Evolutionary conservation across 2,797 vertebrate species (phyloP), one percentile per base, ranked within the genome.

Genomic region (Manis crassicaudata): DNA sequence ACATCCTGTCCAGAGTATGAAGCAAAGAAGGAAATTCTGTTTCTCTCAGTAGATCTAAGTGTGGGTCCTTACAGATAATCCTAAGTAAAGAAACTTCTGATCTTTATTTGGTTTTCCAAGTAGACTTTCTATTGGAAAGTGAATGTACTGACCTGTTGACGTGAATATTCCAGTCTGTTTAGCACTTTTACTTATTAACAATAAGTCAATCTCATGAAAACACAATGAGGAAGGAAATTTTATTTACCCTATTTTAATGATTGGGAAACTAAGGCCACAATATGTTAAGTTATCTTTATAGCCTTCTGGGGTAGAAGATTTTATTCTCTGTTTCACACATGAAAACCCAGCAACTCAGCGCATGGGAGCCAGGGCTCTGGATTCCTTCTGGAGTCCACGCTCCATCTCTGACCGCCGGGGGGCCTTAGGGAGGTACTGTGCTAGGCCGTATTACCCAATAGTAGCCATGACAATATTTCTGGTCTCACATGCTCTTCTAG

Each of bases 201-300:
- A 2, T 62, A 75, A 73, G 21, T 88, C n/a, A 73, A 25, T 75
- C 21, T 91, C n/a, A n/a, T 67, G 35, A 58, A 25, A 50, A 63
- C 23, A 20, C 12, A 58, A 72, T 70, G 62, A 88, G 43, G 13
- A 21, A 62, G 72, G 5, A 18, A 87, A 10, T 52, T 56, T 50
- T 73, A 32, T 63, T 73, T 80, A 86, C 3, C 25, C 40, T n/a
- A 60, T 81, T 90, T 96, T 94, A 46, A 81, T 84, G 65, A 35
- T 46, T 23, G 63, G 5, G 37, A 75, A 96, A 84, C 16, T 21
- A 79, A 90, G 6, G 18, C 7, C 17, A 27, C 1, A 0, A 7
- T 29, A 46, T 23, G 3, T 82, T 72, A 65, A 63, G 13, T 90
- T 60, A 52, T 6, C 35, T 87, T 82, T 35, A 43, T 7, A 40